Base-by-base conservation (phyloP, 2,888 invertebrate genomes). In the Thera britannica region DNA sequence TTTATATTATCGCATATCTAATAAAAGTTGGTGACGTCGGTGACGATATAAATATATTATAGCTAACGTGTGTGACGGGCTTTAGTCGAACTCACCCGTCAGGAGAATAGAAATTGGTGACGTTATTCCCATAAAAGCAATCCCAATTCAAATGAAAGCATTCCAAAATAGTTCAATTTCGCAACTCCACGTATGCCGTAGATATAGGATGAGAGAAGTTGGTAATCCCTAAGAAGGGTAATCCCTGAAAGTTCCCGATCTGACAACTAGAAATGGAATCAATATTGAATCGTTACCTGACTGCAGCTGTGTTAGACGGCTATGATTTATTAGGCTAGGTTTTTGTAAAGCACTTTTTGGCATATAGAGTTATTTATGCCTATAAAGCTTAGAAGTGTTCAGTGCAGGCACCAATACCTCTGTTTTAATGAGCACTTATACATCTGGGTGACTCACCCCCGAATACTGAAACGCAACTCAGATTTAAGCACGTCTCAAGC, bases 261-360 rank as follows among this genome's bases (percentile, higher is more conserved):
- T 51, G 51, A 7, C 51, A 51, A 2, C 51, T 12, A 51, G 23
- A 12, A 51, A 23, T 51, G 51, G 51, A 51, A 51, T 23, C 51
- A 51, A 51, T 51, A 51, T 51, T 51, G 51, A 51, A 51, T 51
- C 23, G 12, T 51, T 23, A 51, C 23, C 51, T 23, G 51, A 51
- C 51, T 51, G 23, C 12, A 7, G 12, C 23, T 23, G 12, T 23
- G 6, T 9, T 9, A 46, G 6, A 51, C 0, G 51, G 5, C 11
- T 51, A 12, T 51, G 12, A 23, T 51, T 23, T 23, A 51, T 12
- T 7, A 2, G 12, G 12, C 23, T 12, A 0, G 2, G 23, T 23
- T 51, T 51, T 12, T 6, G 51, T n/a, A n/a, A n/a, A n/a, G n/a
- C n/a, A n/a, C n/a, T 23, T 23, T 23, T 23, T 23, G 23, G 23